Evolutionary conservation across 2,888 invertebrate genomes (phyloP).

Genomic region (Lagria hirta): DNA sequence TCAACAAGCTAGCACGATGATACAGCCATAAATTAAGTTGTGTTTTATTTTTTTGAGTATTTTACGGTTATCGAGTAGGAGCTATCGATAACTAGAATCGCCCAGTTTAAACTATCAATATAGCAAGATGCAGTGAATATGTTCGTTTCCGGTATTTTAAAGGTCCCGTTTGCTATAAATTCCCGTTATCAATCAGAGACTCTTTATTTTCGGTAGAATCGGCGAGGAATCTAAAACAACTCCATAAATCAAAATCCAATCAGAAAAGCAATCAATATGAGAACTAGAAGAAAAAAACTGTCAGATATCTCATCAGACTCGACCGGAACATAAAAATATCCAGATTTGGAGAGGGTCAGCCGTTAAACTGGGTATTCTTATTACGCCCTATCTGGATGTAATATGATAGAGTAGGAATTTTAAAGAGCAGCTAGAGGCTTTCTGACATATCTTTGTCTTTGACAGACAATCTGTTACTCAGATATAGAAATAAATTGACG

Average conservation of each 20-base stretch:
- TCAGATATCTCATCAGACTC: constrained; percentile 32
- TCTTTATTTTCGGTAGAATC: constrained; percentile 25
- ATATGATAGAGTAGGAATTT: constrained; percentile 33
- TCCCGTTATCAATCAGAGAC: constrained; percentile 21
- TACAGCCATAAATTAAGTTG: too few relatives aligned
- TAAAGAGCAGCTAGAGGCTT: constrained; percentile 29
- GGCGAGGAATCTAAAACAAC: constrained; percentile 30
- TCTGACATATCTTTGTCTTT: constrained; percentile 38
- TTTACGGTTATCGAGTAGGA: too few relatives aligned
- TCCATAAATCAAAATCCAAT: constrained; percentile 37
- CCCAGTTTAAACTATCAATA: too few relatives aligned
- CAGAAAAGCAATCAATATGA: constrained; percentile 34
- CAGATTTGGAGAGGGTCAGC: constrained; percentile 30
- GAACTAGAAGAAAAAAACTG: constrained; percentile 28
- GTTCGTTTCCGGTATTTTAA: too few relatives aligned
- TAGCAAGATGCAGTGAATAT: too few relatives aligned
- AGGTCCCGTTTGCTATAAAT: constrained; percentile 14
- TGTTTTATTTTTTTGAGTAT: too few relatives aligned
- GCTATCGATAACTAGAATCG: too few relatives aligned
- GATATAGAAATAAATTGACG: constrained; percentile 41
- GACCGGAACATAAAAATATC: constrained; percentile 31
- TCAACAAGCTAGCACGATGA: too few relatives aligned
- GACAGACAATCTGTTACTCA: constrained; percentile 41
- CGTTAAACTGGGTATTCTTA: constrained; percentile 33
- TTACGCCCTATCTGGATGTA: constrained; percentile 31